Percentiles rank a stretch among this genome's conserved stretches.
Conservation (phyloP, 2,888 invertebrate genomes). For the Anoplius nigerrimus region DNA sequence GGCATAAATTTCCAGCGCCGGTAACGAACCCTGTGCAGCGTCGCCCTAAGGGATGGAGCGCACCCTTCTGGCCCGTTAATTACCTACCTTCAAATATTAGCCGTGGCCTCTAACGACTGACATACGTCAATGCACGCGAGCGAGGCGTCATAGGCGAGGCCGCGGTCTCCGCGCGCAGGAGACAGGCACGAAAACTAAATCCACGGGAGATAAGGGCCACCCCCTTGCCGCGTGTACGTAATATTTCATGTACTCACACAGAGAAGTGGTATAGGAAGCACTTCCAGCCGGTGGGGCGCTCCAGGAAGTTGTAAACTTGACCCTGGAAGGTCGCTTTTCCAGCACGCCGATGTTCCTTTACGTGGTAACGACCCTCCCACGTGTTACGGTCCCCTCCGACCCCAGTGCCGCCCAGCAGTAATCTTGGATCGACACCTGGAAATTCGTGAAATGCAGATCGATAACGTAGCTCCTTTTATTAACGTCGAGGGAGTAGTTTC, state of each 20-base stretch:
- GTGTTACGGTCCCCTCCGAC: constrained; percentile 77
- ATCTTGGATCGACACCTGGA: constrained; percentile 67
- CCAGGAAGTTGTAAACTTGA: constrained; percentile 89
- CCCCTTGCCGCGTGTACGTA: neutral
- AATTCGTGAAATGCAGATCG: constrained; percentile 29
- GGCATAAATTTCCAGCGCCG: too few relatives aligned
- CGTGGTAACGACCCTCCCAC: constrained; percentile 78
- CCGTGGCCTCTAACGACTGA: too few relatives aligned
- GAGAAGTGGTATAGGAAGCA: constrained; percentile 89
- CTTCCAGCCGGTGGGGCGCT: constrained; percentile 89
- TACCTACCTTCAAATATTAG: too few relatives aligned
- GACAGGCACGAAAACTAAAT: too few relatives aligned
- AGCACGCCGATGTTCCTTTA: constrained; percentile 80
- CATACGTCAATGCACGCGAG: too few relatives aligned
- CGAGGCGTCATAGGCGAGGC: too few relatives aligned
- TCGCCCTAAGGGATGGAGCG: too few relatives aligned
- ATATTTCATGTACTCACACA: constrained; percentile 80
- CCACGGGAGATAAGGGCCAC: too few relatives aligned
- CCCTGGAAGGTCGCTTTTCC: constrained; percentile 84
- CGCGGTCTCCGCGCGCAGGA: too few relatives aligned
- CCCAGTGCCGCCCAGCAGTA: constrained; percentile 72
- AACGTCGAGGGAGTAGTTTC: neutral
- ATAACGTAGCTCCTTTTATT: neutral
- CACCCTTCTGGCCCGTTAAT: too few relatives aligned
- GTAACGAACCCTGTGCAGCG: too few relatives aligned